Evolutionary conservation across 2,888 invertebrate species (phyloP).

Genomic region (Lissocephala sabroskyi): DNA sequence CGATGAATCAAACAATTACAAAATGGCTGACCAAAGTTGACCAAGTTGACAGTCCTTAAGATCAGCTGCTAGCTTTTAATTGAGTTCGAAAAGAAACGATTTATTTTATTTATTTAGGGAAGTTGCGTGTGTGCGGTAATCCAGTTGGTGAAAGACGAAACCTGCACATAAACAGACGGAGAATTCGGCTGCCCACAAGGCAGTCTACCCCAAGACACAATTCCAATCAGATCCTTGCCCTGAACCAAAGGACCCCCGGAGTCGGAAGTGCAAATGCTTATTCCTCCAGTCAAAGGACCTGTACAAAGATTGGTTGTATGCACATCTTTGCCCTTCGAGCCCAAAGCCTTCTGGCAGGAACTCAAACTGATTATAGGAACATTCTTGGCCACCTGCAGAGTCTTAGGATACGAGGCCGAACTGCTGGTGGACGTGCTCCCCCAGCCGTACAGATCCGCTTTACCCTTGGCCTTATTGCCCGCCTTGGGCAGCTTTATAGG

Average conservation of each 20-base stretch:
- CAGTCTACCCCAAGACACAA: slow-evolving; percentile 74
- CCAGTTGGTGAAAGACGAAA: too few species aligned
- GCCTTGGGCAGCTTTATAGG: slow-evolving; percentile 49
- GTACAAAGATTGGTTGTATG: slow-evolving; percentile 66
- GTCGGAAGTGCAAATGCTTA: slow-evolving; percentile 66
- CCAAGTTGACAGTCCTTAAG: too few species aligned
- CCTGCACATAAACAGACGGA: slow-evolving; percentile 73
- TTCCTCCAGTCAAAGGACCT: slow-evolving; percentile 62
- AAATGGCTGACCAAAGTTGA: too few species aligned
- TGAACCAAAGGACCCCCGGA: slow-evolving; percentile 69
- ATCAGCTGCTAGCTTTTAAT: neutral
- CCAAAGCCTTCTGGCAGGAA: slow-evolving; percentile 54
- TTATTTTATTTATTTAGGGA: slow-evolving; percentile 4
- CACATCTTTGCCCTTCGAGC: slow-evolving; percentile 45
- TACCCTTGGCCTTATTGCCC: slow-evolving; percentile 47
- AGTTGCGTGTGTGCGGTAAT: slow-evolving; percentile 33
- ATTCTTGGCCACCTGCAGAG: slow-evolving; percentile 57
- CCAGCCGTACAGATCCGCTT: slow-evolving; percentile 66
- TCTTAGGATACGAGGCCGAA: slow-evolving; percentile 45
- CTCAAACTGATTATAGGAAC: slow-evolving; percentile 52
- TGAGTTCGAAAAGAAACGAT: neutral
- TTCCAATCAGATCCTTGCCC: slow-evolving; percentile 67
- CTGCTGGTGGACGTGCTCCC: slow-evolving; percentile 65
- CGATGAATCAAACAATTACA: too few species aligned
- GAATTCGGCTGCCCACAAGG: slow-evolving; percentile 71